Evolutionary conservation across 2,888 invertebrate genomes (phyloP).

Genomic region (Pyrochroa serraticornis): DNA sequence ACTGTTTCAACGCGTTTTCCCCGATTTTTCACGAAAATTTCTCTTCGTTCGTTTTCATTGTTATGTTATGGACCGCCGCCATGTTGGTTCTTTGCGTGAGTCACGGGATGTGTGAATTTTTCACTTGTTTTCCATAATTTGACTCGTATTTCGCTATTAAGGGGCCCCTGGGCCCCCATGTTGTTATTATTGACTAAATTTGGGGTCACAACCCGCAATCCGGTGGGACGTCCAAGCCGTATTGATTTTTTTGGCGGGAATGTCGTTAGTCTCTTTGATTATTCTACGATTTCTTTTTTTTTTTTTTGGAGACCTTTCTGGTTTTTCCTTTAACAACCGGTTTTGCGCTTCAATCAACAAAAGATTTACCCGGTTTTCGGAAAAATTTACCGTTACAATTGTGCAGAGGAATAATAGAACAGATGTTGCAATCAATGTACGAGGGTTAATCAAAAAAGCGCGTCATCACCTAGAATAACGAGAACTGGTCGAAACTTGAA

Average conservation of each 20-base stretch:
- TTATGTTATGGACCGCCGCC: slow-evolving; percentile 22
- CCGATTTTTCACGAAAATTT: slow-evolving; percentile 13
- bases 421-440: background rate
- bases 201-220: background rate
- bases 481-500: background rate
- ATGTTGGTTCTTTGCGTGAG: slow-evolving; percentile 26
- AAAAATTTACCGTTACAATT: background rate
- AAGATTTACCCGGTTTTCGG: background rate
- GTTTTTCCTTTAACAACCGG: background rate
- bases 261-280: background rate
- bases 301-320: background rate
- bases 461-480: no score
- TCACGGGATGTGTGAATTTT: slow-evolving; percentile 4
- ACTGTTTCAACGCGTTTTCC: background rate
- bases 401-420: background rate
- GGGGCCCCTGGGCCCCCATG: background rate
- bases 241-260: slow-evolving; percentile 30
- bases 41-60: slow-evolving; percentile 26
- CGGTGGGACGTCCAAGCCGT: background rate
- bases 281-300: background rate
- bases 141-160: background rate
- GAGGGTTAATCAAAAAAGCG: background rate
- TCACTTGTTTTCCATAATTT: background rate
- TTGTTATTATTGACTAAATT: background rate
- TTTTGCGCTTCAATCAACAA: background rate